Percentiles rank a stretch among this genome's conserved stretches.
Evolutionary conservation across 2,113 vertebrate species (phyloP).

Genomic region (Passer domesticus): DNA sequence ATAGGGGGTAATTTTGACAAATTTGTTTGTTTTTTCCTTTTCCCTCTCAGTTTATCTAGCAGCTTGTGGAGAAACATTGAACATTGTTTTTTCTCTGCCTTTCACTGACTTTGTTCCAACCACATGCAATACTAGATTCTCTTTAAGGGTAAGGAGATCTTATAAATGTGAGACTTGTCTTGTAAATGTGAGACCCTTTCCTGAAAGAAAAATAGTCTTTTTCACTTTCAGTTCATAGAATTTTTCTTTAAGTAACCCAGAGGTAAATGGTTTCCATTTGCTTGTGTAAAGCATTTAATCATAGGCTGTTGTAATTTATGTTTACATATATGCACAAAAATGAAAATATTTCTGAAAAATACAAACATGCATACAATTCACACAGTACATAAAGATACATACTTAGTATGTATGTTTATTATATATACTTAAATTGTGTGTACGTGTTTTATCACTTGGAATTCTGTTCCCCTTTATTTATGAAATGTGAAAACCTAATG

Average conservation of each 20-base stretch:
- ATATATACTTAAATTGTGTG: neutral
- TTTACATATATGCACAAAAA: neutral
- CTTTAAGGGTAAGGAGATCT: constrained; percentile 80
- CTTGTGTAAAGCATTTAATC: neutral
- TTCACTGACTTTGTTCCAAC: constrained; percentile 95
- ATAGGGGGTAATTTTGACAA: neutral
- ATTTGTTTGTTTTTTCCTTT: constrained; percentile 10
- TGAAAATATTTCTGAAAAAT: neutral
- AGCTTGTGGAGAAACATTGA: constrained; percentile 96
- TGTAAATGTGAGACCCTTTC: neutral
- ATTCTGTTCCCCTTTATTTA: neutral
- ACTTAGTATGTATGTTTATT: neutral
- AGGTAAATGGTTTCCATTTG: neutral
- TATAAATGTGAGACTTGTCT: neutral
- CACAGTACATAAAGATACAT: neutral
- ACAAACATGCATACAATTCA: neutral
- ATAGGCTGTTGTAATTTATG: neutral
- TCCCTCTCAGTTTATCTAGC: constrained; percentile 89
- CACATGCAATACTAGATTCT: constrained; percentile 91
- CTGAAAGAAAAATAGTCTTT: neutral
- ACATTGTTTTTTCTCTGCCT: constrained; percentile 93
- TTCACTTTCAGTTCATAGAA: neutral
- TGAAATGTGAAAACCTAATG: neutral
- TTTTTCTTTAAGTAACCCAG: neutral
- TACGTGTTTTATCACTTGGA: neutral